phyloP scores from a whole-genome alignment of 1,140 invertebrate species.

The Drosophila bocki region DNA sequence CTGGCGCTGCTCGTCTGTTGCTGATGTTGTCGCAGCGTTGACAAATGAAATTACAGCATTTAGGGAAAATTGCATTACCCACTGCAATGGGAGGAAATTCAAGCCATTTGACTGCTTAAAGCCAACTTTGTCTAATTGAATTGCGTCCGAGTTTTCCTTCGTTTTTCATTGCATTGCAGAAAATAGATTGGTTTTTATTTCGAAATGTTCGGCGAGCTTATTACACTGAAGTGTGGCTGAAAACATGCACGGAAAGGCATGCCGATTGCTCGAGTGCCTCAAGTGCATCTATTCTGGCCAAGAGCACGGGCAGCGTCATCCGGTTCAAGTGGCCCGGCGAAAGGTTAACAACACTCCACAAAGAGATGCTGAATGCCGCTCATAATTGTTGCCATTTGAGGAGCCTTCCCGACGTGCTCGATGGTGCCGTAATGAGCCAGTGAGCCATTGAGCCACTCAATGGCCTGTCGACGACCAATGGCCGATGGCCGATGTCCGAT shows the following conservation, averaged over 20 bases:
- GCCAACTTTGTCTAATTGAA: conserved; percentile 34
- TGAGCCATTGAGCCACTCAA: conserved; percentile 38
- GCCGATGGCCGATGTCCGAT: neutral
- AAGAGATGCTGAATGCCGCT: conserved; percentile 53
- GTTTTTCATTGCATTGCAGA: conserved; percentile 9
- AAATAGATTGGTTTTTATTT: conserved; percentile 26
- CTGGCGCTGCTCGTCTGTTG: conserved; percentile 1
- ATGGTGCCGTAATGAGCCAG: conserved; percentile 52
- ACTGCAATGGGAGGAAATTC: conserved; percentile 20
- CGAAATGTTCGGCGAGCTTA: conserved; percentile 46
- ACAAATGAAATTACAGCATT: conserved; percentile 68
- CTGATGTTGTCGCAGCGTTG: conserved; percentile 17
- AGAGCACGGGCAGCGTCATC: conserved; percentile 33
- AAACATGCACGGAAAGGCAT: conserved; percentile 18
- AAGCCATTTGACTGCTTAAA: conserved; percentile 17
- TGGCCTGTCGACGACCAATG: conserved; percentile 24
- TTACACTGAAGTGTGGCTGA: conserved; percentile 34
- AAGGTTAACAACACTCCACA: conserved; percentile 80
- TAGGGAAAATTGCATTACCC: conserved; percentile 63
- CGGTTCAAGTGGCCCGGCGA: conserved; percentile 70
- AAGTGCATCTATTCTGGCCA: conserved; percentile 48
- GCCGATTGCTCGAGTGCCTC: conserved; percentile 33
- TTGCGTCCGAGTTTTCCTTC: neutral
- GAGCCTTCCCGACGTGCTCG: conserved; percentile 17
- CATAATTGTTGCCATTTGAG: conserved; percentile 48